These are phyloP conservation scores for Capitella teleta DNA, from an alignment of 1,140 invertebrate genomes.

Conservation along the genomic window DNA sequence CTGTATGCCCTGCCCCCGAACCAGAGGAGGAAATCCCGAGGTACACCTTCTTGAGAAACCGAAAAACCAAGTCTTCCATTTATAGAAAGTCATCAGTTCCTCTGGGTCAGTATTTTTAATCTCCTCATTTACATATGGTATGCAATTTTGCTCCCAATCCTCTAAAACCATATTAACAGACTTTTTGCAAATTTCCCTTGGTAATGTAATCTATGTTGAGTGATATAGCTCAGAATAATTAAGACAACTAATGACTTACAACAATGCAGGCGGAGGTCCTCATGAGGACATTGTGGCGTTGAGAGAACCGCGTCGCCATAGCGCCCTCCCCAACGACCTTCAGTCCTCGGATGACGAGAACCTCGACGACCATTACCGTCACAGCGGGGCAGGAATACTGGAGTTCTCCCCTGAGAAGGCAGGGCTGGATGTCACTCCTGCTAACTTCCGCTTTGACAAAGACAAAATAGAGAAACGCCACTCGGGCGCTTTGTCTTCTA, in stretches of 20 bases:
- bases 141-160: no score
- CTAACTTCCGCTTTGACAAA: slow-evolving; percentile 56
- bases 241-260: no score
- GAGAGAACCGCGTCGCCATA: no score
- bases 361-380: slow-evolving; percentile 30
- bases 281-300: no score
- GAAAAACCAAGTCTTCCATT: slow-evolving; percentile 12
- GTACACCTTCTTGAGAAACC: slow-evolving; percentile 13
- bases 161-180: no score
- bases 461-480: slow-evolving; percentile 19
- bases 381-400: slow-evolving; percentile 46
- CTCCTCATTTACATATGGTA: background rate
- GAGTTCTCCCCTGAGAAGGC: slow-evolving; percentile 81
- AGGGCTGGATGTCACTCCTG: slow-evolving; percentile 72
- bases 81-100: slow-evolving; percentile 9
- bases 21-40: background rate
- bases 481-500: slow-evolving; percentile 46
- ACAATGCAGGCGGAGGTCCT: no score
- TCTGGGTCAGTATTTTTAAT: background rate
- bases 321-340: no score
- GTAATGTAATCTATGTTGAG: no score
- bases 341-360: background rate
- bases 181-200: no score
- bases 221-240: no score
- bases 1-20: slow-evolving; percentile 1